Evolutionary conservation across 2,113 vertebrate species (phyloP).

Genomic region (Aythya baeri): DNA sequence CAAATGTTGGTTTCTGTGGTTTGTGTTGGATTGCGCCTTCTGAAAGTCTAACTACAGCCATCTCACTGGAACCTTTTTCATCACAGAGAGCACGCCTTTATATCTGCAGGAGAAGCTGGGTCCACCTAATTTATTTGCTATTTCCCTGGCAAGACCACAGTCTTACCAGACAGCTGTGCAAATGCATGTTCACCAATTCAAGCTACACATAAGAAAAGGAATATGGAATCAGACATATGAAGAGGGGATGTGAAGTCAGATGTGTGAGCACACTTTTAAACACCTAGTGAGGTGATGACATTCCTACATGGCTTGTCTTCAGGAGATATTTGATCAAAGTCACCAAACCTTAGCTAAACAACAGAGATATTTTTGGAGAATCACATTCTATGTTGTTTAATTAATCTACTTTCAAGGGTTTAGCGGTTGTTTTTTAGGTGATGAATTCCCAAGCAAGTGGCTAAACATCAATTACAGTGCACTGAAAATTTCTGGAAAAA

Average conservation of each 20-base stretch:
- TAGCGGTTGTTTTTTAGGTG: not conserved
- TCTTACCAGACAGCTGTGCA: not conserved
- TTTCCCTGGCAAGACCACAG: not conserved
- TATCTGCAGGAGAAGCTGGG: not conserved
- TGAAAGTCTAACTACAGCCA: not conserved
- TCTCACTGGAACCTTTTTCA: not conserved
- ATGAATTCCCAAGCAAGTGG: not conserved
- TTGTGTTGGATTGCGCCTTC: not conserved
- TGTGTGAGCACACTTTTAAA: not conserved
- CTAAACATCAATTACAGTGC: not conserved
- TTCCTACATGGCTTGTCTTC: not conserved
- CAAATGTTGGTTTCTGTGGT: not conserved
- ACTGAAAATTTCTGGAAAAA: not conserved
- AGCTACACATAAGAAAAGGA: not conserved
- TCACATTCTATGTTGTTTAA: not conserved
- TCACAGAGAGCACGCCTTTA: not conserved
- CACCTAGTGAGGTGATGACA: rapidly evolving
- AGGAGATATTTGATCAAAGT: not conserved
- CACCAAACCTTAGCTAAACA: not conserved
- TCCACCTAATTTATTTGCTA: not conserved
- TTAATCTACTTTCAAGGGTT: not conserved
- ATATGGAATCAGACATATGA: not conserved
- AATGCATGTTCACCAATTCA: not conserved
- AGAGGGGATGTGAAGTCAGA: not conserved
- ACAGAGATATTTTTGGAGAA: not conserved